These are phyloP conservation scores for Toxotes lorentzi DNA, from an alignment of 2,797 vertebrate genomes.

Conservation along the genomic window DNA sequence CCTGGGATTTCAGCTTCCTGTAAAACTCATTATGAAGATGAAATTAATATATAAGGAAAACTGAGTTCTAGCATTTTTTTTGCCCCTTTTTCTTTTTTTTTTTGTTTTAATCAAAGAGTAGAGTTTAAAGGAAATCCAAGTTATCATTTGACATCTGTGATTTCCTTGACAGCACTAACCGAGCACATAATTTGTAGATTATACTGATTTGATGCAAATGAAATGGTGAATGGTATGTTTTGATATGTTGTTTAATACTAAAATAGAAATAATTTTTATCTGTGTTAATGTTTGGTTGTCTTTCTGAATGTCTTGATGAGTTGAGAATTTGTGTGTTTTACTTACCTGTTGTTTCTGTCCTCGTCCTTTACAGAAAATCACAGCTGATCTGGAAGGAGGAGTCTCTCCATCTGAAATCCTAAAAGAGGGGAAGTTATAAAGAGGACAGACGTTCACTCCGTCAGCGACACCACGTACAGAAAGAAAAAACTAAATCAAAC, in stretches of 20 bases:
- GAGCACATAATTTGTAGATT: neutral
- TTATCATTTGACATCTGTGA: neutral
- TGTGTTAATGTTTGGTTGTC: neutral
- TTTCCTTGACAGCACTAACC: constrained; percentile 7
- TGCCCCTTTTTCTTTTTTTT: neutral
- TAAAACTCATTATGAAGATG: neutral
- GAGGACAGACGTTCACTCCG: constrained; percentile 1
- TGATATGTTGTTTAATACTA: neutral
- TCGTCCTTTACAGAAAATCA: constrained; percentile 63
- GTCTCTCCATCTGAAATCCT: constrained; percentile 39
- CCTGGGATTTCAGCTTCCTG: neutral
- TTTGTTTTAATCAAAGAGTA: constrained; percentile 6
- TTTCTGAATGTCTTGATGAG: neutral
- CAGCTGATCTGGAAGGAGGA: constrained; percentile 52
- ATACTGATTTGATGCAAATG: neutral
- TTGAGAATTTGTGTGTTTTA: constrained; percentile 11
- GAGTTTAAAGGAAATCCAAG: neutral
- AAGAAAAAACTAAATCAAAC: no score
- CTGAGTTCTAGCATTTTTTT: neutral
- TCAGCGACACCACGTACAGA: constrained; percentile 6
- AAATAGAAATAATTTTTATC: neutral
- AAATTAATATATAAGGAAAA: neutral
- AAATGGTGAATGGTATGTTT: no score
- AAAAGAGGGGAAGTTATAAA: constrained; percentile 68
- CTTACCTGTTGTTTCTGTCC: constrained; percentile 9